Base-by-base conservation (phyloP, 2,113 vertebrate species). In the Peromyscus californicus region DNA sequence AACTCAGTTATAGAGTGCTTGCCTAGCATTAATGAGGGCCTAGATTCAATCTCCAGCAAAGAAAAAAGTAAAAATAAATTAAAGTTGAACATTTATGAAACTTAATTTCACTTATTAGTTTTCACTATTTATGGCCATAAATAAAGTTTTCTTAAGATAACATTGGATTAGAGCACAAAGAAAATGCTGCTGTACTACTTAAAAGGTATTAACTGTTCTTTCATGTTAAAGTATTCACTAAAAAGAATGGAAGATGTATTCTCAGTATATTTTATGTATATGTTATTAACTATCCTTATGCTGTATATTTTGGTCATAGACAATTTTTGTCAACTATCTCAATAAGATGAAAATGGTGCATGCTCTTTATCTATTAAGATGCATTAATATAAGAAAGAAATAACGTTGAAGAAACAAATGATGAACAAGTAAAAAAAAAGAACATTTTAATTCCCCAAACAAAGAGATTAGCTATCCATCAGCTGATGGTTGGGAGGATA, bases 161-260 rank as follows among this genome's bases (percentile, higher is more conserved):
- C 29, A 87, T 0, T 96, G 45, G 26, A n/a, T 65, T 74, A 61
- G 80, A 93, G 39, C 67, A 79, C 16, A 96, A 82, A 76, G 36
- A 72, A 96, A 91, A 90, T 69, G 59, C 48, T 39, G 54, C 39
- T 1, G 0, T 39, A n/a, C 72, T 93, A 78, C 80, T 94, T 48
- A 84, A 51, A 94, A 89, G 84, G 83, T 72, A 74, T 87, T 85
- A 89, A 61, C 24, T 67, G 24, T 91, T 90, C 19, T 95, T 74
- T 90, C 78, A 42, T 92, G 59, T n/a, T 78, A 94, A 97, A 90
- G n/a, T 72, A 88, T 39, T 93, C 33, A 89, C n/a, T 91, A 31
- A 13, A 54, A 3, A 51, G 19, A 89, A 74, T 29, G 70, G 5
- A 13, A 63, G 11, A 86, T 87, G 10, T n/a, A 57, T 7, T 65